Conservation (phyloP, 2,888 invertebrate genomes). For the Trissoscelio sp. region DNA sequence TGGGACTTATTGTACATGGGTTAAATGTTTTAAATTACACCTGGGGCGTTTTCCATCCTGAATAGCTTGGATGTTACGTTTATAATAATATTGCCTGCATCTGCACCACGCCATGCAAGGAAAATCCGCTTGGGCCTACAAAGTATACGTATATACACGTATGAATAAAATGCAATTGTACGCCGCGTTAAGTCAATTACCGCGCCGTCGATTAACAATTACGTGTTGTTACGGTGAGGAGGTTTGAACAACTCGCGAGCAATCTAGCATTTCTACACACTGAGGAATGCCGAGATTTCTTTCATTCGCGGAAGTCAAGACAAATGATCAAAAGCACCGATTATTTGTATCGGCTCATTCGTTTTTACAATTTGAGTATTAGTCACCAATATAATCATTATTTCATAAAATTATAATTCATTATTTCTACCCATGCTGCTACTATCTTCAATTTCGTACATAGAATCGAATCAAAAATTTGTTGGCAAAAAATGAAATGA, state of each 20-base stretch:
- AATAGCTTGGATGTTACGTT: constrained; percentile 57
- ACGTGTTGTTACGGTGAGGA: constrained; percentile 53
- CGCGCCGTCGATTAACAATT: constrained; percentile 68
- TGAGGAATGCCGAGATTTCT: constrained; percentile 42
- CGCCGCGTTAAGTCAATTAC: constrained; percentile 67
- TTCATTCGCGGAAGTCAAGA: constrained; percentile 28
- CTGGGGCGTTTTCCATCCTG: constrained; percentile 50
- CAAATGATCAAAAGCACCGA: constrained; percentile 42
- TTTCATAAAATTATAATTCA: too few species aligned
- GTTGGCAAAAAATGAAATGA: too few species aligned
- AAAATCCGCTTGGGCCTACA: constrained; percentile 32
- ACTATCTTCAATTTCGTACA: too few species aligned
- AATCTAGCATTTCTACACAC: constrained; percentile 53
- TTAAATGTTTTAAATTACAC: constrained; percentile 58
- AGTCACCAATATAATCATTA: constrained; percentile 9
- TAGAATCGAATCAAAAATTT: too few species aligned
- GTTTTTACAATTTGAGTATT: background rate
- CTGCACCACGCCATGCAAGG: constrained; percentile 10
- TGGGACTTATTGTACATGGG: constrained; percentile 46
- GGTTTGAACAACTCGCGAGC: constrained; percentile 42
- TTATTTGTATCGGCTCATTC: constrained; percentile 32
- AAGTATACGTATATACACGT: constrained; percentile 35
- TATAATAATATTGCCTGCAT: constrained; percentile 41
- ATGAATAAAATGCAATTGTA: constrained; percentile 54
- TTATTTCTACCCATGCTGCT: too few species aligned